Percentiles rank a stretch among this genome's conserved stretches.
Evolutionary conservation across 2,888 invertebrate species (phyloP).

Genomic region (Leptopilina drosophilae): DNA sequence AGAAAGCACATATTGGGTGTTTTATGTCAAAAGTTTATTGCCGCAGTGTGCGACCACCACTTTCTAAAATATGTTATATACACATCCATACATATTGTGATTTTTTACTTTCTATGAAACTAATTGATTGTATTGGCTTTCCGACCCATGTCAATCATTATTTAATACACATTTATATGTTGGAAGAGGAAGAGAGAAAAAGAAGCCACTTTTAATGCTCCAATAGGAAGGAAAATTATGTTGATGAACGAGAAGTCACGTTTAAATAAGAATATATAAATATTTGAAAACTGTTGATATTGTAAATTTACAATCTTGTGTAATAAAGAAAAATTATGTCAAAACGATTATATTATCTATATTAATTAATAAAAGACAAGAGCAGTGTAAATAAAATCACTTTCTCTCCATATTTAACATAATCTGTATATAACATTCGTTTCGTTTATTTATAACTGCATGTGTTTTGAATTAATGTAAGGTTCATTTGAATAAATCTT

Average conservation of each 20-base stretch:
- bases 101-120: conserved; percentile 28
- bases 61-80: conserved; percentile 16
- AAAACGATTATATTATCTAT: neutral
- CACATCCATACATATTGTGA: neutral
- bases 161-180: neutral
- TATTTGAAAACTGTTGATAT: no score
- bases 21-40: conserved; percentile 16
- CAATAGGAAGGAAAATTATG: neutral
- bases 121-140: conserved; percentile 9
- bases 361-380: neutral
- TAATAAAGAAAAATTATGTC: conserved; percentile 9
- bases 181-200: neutral
- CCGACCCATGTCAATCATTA: conserved; percentile 14
- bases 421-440: no score
- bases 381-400: neutral
- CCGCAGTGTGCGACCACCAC: conserved; percentile 9
- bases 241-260: neutral
- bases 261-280: neutral
- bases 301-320: neutral
- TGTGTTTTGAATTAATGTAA: no score
- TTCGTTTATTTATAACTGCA: no score
- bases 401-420: no score
- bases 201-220: neutral
- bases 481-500: no score
- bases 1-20: conserved; percentile 15